A percentile compares a stretch with the other conserved stretches of the same genome.
These are phyloP conservation scores for Hypothenemus hampei DNA, from an alignment of 1,140 invertebrate species.

Conservation along the genomic window DNA sequence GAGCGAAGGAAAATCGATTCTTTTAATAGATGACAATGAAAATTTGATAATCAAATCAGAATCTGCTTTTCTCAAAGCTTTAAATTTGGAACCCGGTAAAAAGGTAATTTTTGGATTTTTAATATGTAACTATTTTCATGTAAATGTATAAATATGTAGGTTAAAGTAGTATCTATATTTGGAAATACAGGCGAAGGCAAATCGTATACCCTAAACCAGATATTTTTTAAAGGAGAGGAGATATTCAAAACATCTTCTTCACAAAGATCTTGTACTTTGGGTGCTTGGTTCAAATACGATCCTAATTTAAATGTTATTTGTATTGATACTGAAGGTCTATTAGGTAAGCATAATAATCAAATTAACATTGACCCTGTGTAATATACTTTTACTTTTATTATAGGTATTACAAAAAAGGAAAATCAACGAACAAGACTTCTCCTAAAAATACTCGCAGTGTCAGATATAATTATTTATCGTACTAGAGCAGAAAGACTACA, in stretches of 20 bases:
- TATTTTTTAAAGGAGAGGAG: slow-evolving; percentile 71
- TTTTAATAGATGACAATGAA: slow-evolving; percentile 34
- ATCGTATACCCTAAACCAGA: slow-evolving; percentile 75
- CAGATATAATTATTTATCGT: slow-evolving; percentile 77
- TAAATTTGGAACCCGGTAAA: slow-evolving; percentile 30
- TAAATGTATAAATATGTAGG: slow-evolving; percentile 34
- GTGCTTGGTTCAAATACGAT: slow-evolving; percentile 77
- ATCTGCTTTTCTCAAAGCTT: slow-evolving; percentile 25
- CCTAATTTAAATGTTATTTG: slow-evolving; percentile 61
- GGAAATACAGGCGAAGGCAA: slow-evolving; percentile 86
- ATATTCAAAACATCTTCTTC: slow-evolving; percentile 69
- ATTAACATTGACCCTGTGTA: neutral
- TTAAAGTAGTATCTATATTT: slow-evolving; percentile 84
- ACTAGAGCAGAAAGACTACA: slow-evolving; percentile 73
- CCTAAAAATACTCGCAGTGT: slow-evolving; percentile 73
- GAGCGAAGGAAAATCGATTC: slow-evolving; percentile 27
- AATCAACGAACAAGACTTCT: slow-evolving; percentile 69
- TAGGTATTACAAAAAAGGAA: slow-evolving; percentile 58
- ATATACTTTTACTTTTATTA: slow-evolving; percentile 10
- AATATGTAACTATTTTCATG: neutral
- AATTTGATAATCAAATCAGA: slow-evolving; percentile 30
- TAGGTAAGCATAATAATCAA: too few relatives aligned
- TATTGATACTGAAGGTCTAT: slow-evolving; percentile 75
- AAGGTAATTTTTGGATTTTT: slow-evolving; percentile 10
- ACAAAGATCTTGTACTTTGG: slow-evolving; percentile 72